These are phyloP conservation scores for Ommatoiulus sabulosus DNA, from an alignment of 2,888 invertebrate species.

Conservation along the genomic window DNA sequence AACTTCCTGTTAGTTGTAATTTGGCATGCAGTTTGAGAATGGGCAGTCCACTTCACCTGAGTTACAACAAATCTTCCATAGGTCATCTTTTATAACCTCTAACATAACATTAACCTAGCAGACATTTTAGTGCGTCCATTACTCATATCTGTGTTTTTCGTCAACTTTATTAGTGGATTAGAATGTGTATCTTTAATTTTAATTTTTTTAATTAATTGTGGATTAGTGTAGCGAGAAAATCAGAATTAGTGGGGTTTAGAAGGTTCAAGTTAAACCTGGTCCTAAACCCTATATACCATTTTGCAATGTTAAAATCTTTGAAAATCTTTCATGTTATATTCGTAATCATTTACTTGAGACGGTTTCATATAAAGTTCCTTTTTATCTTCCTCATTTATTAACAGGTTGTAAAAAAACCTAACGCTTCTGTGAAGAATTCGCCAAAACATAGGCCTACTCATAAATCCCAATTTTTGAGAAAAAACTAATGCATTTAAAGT, in stretches of 20 bases:
- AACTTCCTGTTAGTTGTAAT: too few relatives aligned
- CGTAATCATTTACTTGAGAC: too few relatives aligned
- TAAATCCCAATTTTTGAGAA: too few relatives aligned
- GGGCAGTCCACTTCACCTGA: too few relatives aligned
- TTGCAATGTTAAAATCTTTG: not conserved
- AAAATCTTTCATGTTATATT: not conserved
- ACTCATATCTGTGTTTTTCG: not conserved
- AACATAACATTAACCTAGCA: not conserved
- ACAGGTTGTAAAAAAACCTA: too few relatives aligned
- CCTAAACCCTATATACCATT: not conserved
- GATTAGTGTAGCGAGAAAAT: not conserved
- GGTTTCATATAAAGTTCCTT: too few relatives aligned
- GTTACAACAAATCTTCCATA: too few relatives aligned
- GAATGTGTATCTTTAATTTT: not conserved
- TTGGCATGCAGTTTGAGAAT: too few relatives aligned
- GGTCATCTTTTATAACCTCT: not conserved
- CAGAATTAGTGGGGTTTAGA: not conserved
- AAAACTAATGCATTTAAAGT: too few relatives aligned
- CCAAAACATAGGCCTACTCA: too few relatives aligned
- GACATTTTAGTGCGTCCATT: not conserved
- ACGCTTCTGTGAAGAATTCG: too few relatives aligned
- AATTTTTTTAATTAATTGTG: not conserved
- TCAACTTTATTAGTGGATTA: slow-evolving; percentile 23
- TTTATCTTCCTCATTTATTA: too few relatives aligned
- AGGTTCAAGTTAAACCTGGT: not conserved